Evolutionary conservation across 2,113 vertebrate genomes (phyloP).

Genomic region (Thamnophis sirtalis): DNA sequence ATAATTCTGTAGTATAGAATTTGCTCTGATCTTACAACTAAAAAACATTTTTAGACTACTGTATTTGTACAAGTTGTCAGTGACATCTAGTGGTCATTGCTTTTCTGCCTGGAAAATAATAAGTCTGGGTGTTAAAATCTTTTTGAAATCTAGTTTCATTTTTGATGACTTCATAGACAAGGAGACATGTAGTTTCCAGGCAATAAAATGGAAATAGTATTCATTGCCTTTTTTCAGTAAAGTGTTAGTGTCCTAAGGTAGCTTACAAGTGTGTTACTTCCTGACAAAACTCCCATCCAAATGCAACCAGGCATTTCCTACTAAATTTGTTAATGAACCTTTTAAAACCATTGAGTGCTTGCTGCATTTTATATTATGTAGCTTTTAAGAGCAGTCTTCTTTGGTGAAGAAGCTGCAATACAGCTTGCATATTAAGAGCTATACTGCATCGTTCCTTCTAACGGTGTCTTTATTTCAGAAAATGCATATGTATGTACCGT

Average conservation of each 20-base stretch:
- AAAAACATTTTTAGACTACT: not conserved
- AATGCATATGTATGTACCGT: not conserved
- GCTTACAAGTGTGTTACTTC: not conserved
- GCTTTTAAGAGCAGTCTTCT: not conserved
- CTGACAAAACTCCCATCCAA: not conserved
- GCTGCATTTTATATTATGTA: not conserved
- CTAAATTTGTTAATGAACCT: not conserved
- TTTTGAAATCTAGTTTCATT: not conserved
- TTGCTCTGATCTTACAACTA: not conserved
- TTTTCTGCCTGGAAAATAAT: not conserved
- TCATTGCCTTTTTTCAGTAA: not conserved
- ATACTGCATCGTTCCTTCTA: not conserved
- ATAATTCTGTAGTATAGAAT: not conserved
- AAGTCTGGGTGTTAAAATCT: not conserved
- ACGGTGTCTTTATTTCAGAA: not conserved
- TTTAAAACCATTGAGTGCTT: not conserved
- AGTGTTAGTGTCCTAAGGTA: not conserved
- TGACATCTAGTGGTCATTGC: slow-evolving; percentile 5
- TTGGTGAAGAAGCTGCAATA: not conserved
- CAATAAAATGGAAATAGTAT: not conserved
- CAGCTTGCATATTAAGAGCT: not conserved
- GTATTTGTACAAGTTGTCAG: not conserved
- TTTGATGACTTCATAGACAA: not conserved
- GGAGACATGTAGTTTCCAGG: not conserved
- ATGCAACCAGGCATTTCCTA: not conserved